Percentiles rank a stretch among this genome's conserved stretches.
phyloP scores from a whole-genome alignment of 2,797 vertebrate genomes.

The Eidolon dupreanum region DNA sequence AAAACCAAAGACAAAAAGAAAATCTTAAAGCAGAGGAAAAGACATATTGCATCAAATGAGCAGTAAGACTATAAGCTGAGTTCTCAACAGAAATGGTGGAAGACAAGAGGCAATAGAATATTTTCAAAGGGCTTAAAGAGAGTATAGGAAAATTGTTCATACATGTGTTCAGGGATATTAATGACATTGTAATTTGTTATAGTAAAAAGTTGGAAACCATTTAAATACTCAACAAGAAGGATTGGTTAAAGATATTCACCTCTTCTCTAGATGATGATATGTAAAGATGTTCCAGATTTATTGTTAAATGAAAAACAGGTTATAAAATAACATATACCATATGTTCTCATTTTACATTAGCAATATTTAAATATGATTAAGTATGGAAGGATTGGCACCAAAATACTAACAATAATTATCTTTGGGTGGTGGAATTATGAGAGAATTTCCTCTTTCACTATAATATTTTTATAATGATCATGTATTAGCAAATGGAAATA shows the following conservation, averaged over 20 bases:
- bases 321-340: background rate
- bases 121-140: background rate
- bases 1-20: constrained; percentile 1
- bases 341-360: background rate
- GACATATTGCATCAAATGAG: background rate
- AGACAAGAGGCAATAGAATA: background rate
- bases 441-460: background rate
- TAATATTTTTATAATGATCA: constrained; percentile 5
- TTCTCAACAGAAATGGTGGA: background rate
- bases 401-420: background rate
- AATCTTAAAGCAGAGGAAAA: background rate
- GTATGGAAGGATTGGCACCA: background rate
- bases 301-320: background rate
- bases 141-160: background rate
- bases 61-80: background rate
- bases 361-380: constrained; percentile 10
- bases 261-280: background rate
- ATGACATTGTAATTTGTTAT: background rate
- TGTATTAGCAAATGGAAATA: background rate
- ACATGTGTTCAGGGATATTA: background rate
- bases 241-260: background rate
- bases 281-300: background rate
- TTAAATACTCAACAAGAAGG: background rate
- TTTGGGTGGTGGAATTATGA: background rate
- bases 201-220: background rate